Base-by-base conservation (phyloP, 2,888 invertebrate genomes). In the Hypolimnas misippus region DNA sequence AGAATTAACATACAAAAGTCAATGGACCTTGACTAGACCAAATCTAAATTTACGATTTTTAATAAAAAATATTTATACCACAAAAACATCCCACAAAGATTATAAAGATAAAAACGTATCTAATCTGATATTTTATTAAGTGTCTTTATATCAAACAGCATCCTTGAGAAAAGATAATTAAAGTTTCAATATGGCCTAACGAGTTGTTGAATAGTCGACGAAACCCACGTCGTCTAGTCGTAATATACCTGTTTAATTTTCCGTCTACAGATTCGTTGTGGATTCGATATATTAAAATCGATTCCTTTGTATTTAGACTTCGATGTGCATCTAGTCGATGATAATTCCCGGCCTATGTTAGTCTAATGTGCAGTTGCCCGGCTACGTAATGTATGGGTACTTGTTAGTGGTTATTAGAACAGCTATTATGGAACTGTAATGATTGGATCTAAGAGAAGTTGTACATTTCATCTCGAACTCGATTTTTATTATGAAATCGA, bases 181-280 rank as follows among this genome's bases (percentile, higher is more conserved):
- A 14, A 16, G 7, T 57, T 16, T 53, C 44, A 55, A 10, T 55
- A 55, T 61, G n/a, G 42, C 31, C 21, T 29, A 33, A 50, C 50
- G 31, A 54, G 40, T 46, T 38, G 33, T 21, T 17, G 38, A 60
- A 21, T 21, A 46, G 21, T 21, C 44, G 19, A 19, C 44, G 10
- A 46, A 61, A n/a, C 21, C 51, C 42, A 52, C 42, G 21, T 52
- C 10, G 33, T 33, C 44, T 52, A n/a, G 12, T n/a, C n/a, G n/a
- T 44, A 29, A 49, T 49, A 57, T 21, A 35, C 25, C 29, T 29
- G 29, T 57, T 35, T 33, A 19, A 35, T 52, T 52, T 54, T 52
- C 33, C 53, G 60, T 67, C 67, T 67, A 52, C 38, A 46, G 62
- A 64, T 59, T 62, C 44, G 65, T 61, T 57, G 53, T 57, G 58